phyloP scores from a whole-genome alignment of 2,113 vertebrate genomes.

The Perca flavescens region DNA sequence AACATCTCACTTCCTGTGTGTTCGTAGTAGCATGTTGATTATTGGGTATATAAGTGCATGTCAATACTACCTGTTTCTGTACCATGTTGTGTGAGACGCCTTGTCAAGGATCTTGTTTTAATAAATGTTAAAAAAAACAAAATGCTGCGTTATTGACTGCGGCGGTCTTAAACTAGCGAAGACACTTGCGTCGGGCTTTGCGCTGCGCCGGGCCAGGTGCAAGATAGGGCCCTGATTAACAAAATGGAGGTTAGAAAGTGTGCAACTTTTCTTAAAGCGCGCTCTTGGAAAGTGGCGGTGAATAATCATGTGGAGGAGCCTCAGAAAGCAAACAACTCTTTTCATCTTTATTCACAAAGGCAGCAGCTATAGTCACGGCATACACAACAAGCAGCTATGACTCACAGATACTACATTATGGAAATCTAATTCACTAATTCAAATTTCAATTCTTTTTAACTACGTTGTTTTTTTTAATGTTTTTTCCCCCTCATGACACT shows the following conservation, averaged over 20 bases:
- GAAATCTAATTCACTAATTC: constrained; percentile 73
- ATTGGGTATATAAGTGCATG: too few species aligned
- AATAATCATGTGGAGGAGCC: constrained; percentile 20
- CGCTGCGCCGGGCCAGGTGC: too few species aligned
- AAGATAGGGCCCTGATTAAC: constrained; percentile 17
- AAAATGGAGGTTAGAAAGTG: constrained; percentile 15
- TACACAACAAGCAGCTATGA: constrained; percentile 36
- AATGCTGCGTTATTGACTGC: too few species aligned
- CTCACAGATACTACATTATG: constrained; percentile 61
- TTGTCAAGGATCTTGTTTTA: too few species aligned
- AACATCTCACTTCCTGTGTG: too few species aligned
- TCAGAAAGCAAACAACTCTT: constrained; percentile 1
- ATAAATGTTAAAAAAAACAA: too few species aligned
- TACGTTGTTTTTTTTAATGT: neutral
- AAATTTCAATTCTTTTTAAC: constrained; percentile 68
- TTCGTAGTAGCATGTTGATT: too few species aligned
- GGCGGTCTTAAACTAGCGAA: too few species aligned
- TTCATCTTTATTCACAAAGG: constrained; percentile 47
- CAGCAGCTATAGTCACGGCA: constrained; percentile 12
- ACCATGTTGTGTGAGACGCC: too few species aligned
- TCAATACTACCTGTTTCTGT: too few species aligned
- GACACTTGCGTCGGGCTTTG: too few species aligned
- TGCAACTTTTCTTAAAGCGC: constrained; percentile 23
- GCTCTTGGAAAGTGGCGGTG: neutral
- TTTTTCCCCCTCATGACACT: neutral